Conservation (phyloP, 1,140 invertebrate genomes). For the Hylaeus anthracinus region DNA sequence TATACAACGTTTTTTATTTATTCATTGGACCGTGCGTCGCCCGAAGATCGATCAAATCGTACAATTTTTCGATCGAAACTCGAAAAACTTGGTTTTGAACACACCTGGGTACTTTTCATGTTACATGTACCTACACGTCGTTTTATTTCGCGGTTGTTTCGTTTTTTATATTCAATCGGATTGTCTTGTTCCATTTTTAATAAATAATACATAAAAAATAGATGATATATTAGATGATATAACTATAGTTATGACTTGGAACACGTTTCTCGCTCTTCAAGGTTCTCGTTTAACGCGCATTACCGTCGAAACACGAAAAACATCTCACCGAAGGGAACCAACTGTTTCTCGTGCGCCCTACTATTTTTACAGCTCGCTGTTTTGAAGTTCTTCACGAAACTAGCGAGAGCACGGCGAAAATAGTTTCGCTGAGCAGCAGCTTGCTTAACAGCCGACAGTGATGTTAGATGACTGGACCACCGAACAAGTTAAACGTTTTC, state of each 20-base stretch:
- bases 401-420: conserved; percentile 31
- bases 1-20: no score
- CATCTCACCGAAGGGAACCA: conserved; percentile 18
- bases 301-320: conserved; percentile 9
- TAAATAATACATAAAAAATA: no score
- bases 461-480: conserved; percentile 43
- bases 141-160: no score
- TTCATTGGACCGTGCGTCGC: no score
- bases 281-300: conserved; percentile 1
- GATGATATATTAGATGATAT: no score
- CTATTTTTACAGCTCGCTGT: conserved; percentile 37
- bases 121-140: no score
- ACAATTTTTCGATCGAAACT: not conserved
- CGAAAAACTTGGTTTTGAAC: no score
- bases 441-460: conserved; percentile 48
- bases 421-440: conserved; percentile 35
- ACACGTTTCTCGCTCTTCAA: not conserved
- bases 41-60: not conserved
- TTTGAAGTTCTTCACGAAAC: conserved; percentile 30
- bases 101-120: no score
- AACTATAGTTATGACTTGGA: not conserved
- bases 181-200: no score
- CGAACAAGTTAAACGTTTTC: conserved; percentile 20
- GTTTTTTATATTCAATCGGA: no score
- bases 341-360: conserved; percentile 14